Percentiles rank a stretch among this genome's conserved stretches.
These are phyloP conservation scores for Tuta absoluta DNA, from an alignment of 2,888 invertebrate genomes.

Conservation along the genomic window DNA sequence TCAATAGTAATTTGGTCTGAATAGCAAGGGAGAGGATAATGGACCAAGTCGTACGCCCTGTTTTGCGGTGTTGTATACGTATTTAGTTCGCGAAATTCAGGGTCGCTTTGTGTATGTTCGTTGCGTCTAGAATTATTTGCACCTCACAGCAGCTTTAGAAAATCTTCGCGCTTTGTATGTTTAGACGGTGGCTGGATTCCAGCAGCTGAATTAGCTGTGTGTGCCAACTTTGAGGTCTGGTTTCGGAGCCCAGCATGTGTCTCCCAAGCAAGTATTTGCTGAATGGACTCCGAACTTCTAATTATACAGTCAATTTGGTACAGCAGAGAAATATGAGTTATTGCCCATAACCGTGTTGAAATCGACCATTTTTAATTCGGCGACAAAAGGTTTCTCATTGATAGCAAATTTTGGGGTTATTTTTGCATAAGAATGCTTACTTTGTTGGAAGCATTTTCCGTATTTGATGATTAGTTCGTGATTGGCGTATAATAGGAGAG, in stretches of 20 bases:
- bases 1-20: slow-evolving; percentile 77
- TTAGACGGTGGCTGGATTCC: background rate
- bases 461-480: slow-evolving; percentile 59
- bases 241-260: slow-evolving; percentile 73
- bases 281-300: slow-evolving; percentile 69
- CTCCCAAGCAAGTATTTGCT: slow-evolving; percentile 58
- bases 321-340: slow-evolving; percentile 73
- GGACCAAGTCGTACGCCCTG: slow-evolving; percentile 65
- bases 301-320: slow-evolving; percentile 80
- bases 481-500: slow-evolving; percentile 54
- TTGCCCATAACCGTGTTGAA: slow-evolving; percentile 72
- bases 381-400: slow-evolving; percentile 56
- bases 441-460: slow-evolving; percentile 41
- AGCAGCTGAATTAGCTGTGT: slow-evolving; percentile 20
- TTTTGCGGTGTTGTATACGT: slow-evolving; percentile 75
- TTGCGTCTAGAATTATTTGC: slow-evolving; percentile 4
- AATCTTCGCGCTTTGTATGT: slow-evolving; percentile 5
- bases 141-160: slow-evolving; percentile 26
- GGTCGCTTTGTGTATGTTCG: slow-evolving; percentile 61
- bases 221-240: slow-evolving; percentile 51
- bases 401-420: slow-evolving; percentile 49
- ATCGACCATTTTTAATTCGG: slow-evolving; percentile 65
- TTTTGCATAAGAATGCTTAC: slow-evolving; percentile 61
- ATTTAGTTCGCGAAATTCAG: slow-evolving; percentile 71
- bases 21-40: slow-evolving; percentile 71